Base-by-base conservation (phyloP, 2,888 invertebrate species). In the Anagyrus pseudococci region DNA sequence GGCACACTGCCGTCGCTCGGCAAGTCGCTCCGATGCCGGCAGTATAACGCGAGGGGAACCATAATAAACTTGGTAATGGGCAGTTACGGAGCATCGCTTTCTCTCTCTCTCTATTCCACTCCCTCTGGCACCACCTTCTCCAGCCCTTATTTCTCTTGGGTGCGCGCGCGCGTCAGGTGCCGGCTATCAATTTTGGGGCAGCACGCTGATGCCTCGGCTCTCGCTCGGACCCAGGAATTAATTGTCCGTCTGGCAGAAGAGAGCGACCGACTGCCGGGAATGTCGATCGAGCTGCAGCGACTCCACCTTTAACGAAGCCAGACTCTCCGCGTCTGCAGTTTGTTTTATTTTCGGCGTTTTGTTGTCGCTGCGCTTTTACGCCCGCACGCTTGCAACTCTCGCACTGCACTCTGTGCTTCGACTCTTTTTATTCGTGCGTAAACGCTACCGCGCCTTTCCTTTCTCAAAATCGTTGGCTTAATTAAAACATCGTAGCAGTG, bases 31-130 rank as follows among this genome's bases (percentile, higher is more conserved):
- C n/a, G n/a, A 19, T 25, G 26, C 37, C 43, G 49, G 49, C 47
- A 37, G 46, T 17, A 4, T 10, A 20, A 40, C 59, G 33, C 68
- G 68, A 62, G 69, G 70, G n/a, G 72, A 73, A 74, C 70, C 72
- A 71, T 71, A 72, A 72, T 71, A 73, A 73, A 74, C 69, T 68
- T 68, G 68, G 72, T 72, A 72, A 75, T 72, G 69, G 73, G 67
- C 69, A 72, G 73, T 71, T 71, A 69, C 68, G 67, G 59, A 58
- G 69, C 69, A 22, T 44, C 49, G 15, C 17, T 46, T 37, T 23
- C 48, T 40, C 40, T 37, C 25, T 49, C 29, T 22, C 29, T 55
- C 46, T 46, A 22, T 23, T 10, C 17, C 10, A 6, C n/a, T 33
- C 17, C 4, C 13, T 37, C 17, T 25, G 26, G 33, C 4, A 4